Conservation (phyloP, 1,140 invertebrate species). For the Cyclina sinensis region DNA sequence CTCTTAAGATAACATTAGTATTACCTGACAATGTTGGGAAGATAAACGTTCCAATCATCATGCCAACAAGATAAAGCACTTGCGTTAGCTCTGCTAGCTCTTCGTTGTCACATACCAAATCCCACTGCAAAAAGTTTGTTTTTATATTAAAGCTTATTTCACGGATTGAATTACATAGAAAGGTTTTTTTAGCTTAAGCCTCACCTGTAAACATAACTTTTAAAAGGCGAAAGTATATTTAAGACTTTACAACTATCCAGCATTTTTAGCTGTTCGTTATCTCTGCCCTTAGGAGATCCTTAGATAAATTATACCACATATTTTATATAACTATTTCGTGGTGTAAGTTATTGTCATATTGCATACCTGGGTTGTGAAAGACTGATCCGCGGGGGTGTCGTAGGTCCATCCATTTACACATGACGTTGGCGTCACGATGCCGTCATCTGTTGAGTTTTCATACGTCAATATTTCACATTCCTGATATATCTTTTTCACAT, state of each 20-base stretch:
- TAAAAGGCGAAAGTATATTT: neutral
- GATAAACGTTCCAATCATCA: conserved; percentile 50
- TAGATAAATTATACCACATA: neutral
- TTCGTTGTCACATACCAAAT: conserved; percentile 29
- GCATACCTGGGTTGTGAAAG: conserved; percentile 32
- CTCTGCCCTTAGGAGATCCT: neutral
- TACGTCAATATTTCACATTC: conserved; percentile 17
- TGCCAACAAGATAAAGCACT: conserved; percentile 14
- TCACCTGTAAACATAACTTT: neutral
- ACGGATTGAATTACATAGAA: neutral
- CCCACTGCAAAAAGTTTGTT: conserved; percentile 18
- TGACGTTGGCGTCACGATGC: neutral
- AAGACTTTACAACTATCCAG: neutral
- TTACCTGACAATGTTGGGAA: conserved; percentile 43
- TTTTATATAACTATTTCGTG: neutral
- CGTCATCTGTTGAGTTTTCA: conserved; percentile 1
- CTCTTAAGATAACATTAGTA: neutral
- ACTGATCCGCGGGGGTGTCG: neutral
- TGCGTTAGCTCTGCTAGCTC: conserved; percentile 32
- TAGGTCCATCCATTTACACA: neutral
- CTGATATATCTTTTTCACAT: neutral
- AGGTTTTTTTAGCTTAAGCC: too few species aligned
- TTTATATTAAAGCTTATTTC: neutral
- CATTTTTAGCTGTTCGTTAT: neutral
- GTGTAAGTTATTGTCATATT: too few species aligned